A percentile compares a stretch with the other conserved stretches of the same genome.
phyloP scores from a whole-genome alignment of 2,888 invertebrate species.

The Liodrosophila aerea region DNA sequence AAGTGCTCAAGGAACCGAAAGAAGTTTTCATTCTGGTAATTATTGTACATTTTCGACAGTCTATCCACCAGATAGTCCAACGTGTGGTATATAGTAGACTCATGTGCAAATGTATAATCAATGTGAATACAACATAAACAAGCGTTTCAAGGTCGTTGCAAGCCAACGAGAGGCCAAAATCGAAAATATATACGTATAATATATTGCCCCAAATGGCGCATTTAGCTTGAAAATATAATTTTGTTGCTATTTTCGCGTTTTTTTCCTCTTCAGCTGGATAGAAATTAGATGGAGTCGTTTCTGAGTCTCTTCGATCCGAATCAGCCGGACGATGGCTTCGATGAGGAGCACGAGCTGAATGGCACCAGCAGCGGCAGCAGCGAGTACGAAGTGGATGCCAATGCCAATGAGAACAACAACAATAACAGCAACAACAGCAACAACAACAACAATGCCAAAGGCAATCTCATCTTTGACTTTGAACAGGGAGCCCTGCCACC shows the following conservation, averaged over 20 bases:
- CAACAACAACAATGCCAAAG: constrained; percentile 52
- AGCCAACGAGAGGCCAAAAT: constrained; percentile 38
- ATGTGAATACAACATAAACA: constrained; percentile 59
- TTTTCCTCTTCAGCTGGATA: neutral
- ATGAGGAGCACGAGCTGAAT: constrained; percentile 76
- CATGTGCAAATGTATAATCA: neutral
- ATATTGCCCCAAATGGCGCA: constrained; percentile 41
- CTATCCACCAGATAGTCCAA: no score
- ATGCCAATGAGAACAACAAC: constrained; percentile 34
- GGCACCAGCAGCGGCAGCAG: constrained; percentile 69
- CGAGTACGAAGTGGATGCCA: constrained; percentile 53
- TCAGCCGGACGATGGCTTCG: constrained; percentile 80
- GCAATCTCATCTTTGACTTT: constrained; percentile 82
- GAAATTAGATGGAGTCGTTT: constrained; percentile 89
- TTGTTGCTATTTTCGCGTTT: constrained; percentile 6
- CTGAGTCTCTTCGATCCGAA: constrained; percentile 91
- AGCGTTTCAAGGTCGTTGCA: constrained; percentile 69
- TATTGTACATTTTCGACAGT: no score
- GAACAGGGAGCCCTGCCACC: constrained; percentile 90
- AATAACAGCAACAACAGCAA: constrained; percentile 55
- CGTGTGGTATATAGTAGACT: no score
- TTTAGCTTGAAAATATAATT: constrained; percentile 20
- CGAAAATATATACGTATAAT: constrained; percentile 37
- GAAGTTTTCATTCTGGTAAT: no score
- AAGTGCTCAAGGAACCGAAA: no score